phyloP scores from a whole-genome alignment of 2,888 invertebrate species.

The Gastrophysa polygoni region DNA sequence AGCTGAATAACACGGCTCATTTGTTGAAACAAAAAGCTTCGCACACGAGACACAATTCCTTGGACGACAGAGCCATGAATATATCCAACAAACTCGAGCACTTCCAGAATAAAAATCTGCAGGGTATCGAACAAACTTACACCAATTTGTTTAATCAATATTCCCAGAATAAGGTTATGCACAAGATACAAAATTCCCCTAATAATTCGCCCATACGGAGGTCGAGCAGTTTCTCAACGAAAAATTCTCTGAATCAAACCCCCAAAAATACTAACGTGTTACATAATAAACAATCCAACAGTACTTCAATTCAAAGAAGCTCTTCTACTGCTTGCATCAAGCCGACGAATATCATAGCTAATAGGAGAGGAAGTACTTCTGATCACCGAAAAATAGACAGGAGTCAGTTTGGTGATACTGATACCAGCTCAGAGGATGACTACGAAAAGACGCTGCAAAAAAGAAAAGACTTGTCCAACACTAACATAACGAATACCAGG shows the following conservation, averaged over 20 bases:
- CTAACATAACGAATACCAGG: conserved; percentile 60
- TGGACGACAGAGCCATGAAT: conserved; percentile 60
- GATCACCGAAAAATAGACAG: conserved; percentile 54
- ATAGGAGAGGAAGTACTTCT: conserved; percentile 44
- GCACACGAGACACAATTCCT: conserved; percentile 63
- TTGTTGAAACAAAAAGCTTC: conserved; percentile 61
- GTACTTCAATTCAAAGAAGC: conserved; percentile 57
- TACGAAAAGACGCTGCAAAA: conserved; percentile 56
- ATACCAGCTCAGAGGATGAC: conserved; percentile 62
- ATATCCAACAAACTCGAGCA: conserved; percentile 59
- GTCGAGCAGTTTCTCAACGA: conserved; percentile 69
- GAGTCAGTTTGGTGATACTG: conserved; percentile 56
- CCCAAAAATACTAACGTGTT: conserved; percentile 50
- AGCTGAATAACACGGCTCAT: conserved; percentile 56
- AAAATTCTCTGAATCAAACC: conserved; percentile 52
- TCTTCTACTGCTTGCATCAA: conserved; percentile 59
- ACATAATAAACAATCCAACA: conserved; percentile 41
- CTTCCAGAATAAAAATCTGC: conserved; percentile 57
- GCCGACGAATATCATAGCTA: conserved; percentile 46
- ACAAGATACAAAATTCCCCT: conserved; percentile 57
- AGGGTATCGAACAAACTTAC: conserved; percentile 58
- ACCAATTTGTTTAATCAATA: conserved; percentile 58
- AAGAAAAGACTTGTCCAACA: conserved; percentile 48
- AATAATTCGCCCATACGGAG: conserved; percentile 64
- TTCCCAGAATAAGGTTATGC: conserved; percentile 48